phyloP scores from a whole-genome alignment of 2,113 vertebrate species.

The Prochilodus magdalenae region DNA sequence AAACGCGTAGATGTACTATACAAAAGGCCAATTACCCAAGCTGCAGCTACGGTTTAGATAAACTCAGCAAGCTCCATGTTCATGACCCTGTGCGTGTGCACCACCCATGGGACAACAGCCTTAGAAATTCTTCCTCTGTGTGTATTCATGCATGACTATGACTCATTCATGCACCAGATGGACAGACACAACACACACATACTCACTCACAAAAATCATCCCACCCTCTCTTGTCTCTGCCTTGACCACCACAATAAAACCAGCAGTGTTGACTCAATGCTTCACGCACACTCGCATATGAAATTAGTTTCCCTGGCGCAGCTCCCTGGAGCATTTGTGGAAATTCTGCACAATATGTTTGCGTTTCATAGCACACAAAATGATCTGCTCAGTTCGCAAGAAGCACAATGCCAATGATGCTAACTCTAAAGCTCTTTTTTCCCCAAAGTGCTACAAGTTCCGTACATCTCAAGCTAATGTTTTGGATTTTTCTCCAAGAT shows the following conservation, averaged over 20 bases:
- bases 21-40: neutral
- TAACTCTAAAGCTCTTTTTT: neutral
- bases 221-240: neutral
- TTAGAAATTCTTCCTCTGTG: neutral
- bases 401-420: neutral
- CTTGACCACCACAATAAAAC: neutral
- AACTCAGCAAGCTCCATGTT: neutral
- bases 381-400: neutral
- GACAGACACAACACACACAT: conserved; percentile 27
- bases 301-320: neutral
- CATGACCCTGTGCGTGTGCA: conserved; percentile 28
- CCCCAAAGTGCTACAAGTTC: neutral
- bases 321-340: neutral
- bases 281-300: neutral
- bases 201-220: neutral
- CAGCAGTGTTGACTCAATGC: neutral
- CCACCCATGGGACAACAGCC: conserved; percentile 12
- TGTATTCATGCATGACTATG: conserved; percentile 36
- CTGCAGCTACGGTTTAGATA: neutral
- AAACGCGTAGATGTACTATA: neutral
- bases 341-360: neutral
- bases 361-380: neutral
- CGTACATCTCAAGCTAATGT: neutral
- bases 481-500: neutral
- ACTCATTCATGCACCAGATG: conserved; percentile 51